A percentile compares a stretch with the other conserved stretches of the same genome.
These are phyloP conservation scores for Lagopus muta DNA, from an alignment of 2,113 vertebrate genomes.

Conservation along the genomic window DNA sequence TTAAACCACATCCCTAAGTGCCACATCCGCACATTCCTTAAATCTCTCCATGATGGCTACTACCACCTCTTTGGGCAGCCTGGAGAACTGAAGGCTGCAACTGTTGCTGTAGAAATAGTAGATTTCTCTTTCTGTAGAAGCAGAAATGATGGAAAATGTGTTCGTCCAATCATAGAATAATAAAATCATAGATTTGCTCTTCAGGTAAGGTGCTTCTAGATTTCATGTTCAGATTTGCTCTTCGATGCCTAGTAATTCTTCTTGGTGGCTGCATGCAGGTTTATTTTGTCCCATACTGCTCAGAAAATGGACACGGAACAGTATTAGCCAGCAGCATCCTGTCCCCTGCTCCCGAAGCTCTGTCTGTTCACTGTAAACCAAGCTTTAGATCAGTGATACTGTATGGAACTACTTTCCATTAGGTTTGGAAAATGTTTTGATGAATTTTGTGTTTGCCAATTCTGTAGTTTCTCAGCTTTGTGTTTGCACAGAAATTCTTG, in stretches of 20 bases:
- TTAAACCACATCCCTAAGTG: neutral
- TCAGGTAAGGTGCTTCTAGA: neutral
- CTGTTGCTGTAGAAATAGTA: neutral
- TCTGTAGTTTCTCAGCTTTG: neutral
- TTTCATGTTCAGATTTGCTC: neutral
- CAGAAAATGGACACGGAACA: neutral
- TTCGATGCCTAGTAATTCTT: neutral
- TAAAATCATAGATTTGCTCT: neutral
- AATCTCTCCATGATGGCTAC: neutral
- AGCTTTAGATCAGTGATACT: neutral
- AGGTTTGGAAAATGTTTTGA: neutral
- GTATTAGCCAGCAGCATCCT: neutral
- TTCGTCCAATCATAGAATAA: neutral
- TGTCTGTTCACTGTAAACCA: neutral
- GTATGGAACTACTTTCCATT: neutral
- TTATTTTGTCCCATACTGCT: accelerated
- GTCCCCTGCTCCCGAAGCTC: neutral
- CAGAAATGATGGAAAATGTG: neutral
- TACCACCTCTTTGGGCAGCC: neutral
- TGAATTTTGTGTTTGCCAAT: neutral
- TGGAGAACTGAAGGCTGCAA: neutral
- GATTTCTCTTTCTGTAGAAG: neutral
- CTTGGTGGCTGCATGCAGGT: neutral
- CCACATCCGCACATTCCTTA: neutral
- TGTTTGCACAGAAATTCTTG: neutral